Evolutionary conservation across 2,888 invertebrate species (phyloP).

Genomic region (Pollenia griseotomentosa): DNA sequence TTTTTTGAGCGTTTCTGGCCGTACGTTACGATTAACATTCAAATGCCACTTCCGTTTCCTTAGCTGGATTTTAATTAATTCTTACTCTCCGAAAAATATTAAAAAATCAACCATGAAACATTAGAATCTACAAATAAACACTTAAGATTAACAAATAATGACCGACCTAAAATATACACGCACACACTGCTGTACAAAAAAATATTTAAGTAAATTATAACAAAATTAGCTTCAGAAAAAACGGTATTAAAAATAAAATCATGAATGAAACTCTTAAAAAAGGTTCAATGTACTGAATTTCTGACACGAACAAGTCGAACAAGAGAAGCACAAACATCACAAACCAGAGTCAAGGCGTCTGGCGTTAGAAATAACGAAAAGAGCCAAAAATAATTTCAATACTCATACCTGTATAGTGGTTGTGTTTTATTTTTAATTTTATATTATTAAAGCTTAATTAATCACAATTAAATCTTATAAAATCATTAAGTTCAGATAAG

Average conservation of each 20-base stretch:
- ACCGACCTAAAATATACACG: slow-evolving; percentile 18
- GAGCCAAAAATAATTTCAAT: slow-evolving; percentile 7
- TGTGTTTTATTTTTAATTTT: neutral
- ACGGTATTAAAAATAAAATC: neutral
- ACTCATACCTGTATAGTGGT: neutral
- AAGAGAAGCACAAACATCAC: neutral
- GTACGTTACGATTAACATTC: too few relatives aligned
- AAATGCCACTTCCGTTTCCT: slow-evolving; percentile 34
- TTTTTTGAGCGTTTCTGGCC: too few relatives aligned
- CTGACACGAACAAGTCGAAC: neutral
- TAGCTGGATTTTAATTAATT: too few relatives aligned
- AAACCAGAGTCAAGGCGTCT: neutral
- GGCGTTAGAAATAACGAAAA: neutral
- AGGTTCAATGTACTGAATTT: slow-evolving; percentile 28
- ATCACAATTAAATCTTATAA: slow-evolving; percentile 58
- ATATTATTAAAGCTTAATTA: slow-evolving; percentile 53
- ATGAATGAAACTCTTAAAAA: slow-evolving; percentile 25
- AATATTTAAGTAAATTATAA: slow-evolving; percentile 19
- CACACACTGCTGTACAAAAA: neutral
- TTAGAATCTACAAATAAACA: slow-evolving; percentile 5
- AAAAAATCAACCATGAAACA: neutral
- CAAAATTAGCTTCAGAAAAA: slow-evolving; percentile 27
- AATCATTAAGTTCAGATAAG: slow-evolving; percentile 20
- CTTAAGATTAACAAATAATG: slow-evolving; percentile 31
- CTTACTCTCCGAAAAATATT: too few relatives aligned